Conservation (phyloP, 2,888 invertebrate genomes). For the Heliconius ismenius region DNA sequence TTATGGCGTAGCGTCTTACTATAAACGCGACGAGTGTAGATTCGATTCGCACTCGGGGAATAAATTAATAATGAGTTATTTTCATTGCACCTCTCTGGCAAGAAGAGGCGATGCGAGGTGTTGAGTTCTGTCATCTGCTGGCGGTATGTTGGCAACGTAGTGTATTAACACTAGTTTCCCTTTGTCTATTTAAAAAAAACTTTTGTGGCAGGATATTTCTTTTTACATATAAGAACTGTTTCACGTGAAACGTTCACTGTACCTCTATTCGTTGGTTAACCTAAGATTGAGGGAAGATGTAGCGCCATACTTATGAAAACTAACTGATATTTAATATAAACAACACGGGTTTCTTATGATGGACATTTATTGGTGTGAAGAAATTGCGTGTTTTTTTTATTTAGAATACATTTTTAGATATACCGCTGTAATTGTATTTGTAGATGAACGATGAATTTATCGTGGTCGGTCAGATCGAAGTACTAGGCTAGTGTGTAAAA, state of each 20-base stretch:
- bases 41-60: too few relatives aligned
- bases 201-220: constrained; percentile 22
- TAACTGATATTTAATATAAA: constrained; percentile 28
- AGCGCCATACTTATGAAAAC: constrained; percentile 37
- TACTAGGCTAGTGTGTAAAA: constrained; percentile 59
- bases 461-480: constrained; percentile 59
- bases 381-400: constrained; percentile 17
- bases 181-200: too few relatives aligned
- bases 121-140: too few relatives aligned
- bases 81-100: too few relatives aligned
- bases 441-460: constrained; percentile 6
- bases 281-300: constrained; percentile 36
- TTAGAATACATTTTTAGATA: constrained; percentile 15
- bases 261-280: constrained; percentile 27
- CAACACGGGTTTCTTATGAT: constrained; percentile 3
- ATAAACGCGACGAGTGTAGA: too few relatives aligned
- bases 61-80: too few relatives aligned
- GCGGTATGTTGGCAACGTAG: too few relatives aligned
- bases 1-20: too few relatives aligned
- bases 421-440: constrained; percentile 9
- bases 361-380: constrained; percentile 19
- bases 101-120: too few relatives aligned
- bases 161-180: too few relatives aligned
- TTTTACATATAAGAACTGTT: constrained; percentile 15
- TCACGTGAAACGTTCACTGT: constrained; percentile 30